A percentile compares a stretch with the other conserved stretches of the same genome.
Evolutionary conservation across 2,888 invertebrate genomes (phyloP).

Genomic region (Acrobasis suavella): DNA sequence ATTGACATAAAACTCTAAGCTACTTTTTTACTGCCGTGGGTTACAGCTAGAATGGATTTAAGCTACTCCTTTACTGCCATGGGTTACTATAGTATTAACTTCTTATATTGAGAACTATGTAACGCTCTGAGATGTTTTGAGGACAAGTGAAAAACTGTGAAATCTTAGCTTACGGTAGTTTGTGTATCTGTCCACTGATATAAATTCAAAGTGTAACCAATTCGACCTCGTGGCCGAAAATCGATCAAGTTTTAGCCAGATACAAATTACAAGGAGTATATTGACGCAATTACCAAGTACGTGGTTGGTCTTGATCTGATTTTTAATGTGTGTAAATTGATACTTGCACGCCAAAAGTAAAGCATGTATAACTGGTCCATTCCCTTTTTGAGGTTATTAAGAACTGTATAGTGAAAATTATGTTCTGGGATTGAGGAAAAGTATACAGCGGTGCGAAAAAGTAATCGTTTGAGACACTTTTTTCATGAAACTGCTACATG

Average conservation of each 20-base stretch:
- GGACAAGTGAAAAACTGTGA: too few relatives aligned
- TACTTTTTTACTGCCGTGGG: too few relatives aligned
- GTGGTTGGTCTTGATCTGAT: constrained; percentile 13
- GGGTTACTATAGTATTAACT: too few relatives aligned
- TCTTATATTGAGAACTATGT: too few relatives aligned
- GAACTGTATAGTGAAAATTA: constrained; percentile 12
- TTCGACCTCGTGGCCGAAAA: background rate
- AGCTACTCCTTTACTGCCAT: too few relatives aligned
- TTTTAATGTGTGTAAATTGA: constrained; percentile 19
- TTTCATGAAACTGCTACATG: background rate
- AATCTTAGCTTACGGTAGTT: too few relatives aligned
- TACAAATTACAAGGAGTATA: constrained; percentile 9
- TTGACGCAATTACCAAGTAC: constrained; percentile 11
- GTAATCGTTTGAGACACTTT: background rate
- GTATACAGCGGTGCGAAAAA: background rate
- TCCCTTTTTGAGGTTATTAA: constrained; percentile 15
- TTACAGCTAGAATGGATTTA: too few relatives aligned
- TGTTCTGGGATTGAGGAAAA: background rate
- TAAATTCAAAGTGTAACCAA: background rate
- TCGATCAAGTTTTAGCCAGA: constrained; percentile 7
- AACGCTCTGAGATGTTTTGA: too few relatives aligned
- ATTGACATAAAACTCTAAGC: too few relatives aligned
- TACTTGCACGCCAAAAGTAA: constrained; percentile 11
- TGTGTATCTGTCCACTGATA: too few relatives aligned
- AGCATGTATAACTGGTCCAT: constrained; percentile 3